These are phyloP conservation scores for Microtus oregoni DNA, from an alignment of 2,113 vertebrate species.

Conservation along the genomic window DNA sequence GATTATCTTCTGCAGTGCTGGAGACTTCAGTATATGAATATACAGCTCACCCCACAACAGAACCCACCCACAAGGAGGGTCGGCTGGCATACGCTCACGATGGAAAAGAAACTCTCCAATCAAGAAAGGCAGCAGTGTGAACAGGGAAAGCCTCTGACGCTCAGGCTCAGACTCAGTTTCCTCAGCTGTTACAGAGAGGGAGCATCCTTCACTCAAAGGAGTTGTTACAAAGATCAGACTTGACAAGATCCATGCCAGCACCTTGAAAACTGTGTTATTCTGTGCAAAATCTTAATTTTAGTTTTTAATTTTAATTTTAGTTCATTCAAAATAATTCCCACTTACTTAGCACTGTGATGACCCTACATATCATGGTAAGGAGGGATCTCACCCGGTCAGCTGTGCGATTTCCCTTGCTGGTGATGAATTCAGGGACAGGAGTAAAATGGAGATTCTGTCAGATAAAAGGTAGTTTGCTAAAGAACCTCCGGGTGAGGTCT, in stretches of 20 bases:
- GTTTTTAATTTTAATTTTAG: background rate
- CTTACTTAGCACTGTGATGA: background rate
- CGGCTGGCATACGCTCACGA: background rate
- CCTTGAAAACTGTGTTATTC: background rate
- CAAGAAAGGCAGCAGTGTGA: background rate
- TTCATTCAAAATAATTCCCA: background rate
- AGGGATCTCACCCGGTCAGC: background rate
- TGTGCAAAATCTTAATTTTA: background rate
- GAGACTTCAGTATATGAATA: background rate
- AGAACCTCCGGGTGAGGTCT: background rate
- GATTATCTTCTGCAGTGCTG: background rate
- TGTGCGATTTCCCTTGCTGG: background rate
- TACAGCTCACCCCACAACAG: background rate
- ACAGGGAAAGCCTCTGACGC: background rate
- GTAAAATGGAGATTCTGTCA: background rate
- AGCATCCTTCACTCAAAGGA: too few species aligned
- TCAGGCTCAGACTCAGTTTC: background rate
- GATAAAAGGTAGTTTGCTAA: background rate
- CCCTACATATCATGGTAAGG: background rate
- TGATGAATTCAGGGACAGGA: background rate
- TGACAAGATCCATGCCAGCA: background rate
- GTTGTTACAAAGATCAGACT: background rate
- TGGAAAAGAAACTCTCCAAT: background rate
- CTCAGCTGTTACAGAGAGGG: background rate
- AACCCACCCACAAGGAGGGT: background rate